These are phyloP conservation scores for Amblyjoppa fuscipennis DNA, from an alignment of 2,888 invertebrate genomes.

Conservation along the genomic window DNA sequence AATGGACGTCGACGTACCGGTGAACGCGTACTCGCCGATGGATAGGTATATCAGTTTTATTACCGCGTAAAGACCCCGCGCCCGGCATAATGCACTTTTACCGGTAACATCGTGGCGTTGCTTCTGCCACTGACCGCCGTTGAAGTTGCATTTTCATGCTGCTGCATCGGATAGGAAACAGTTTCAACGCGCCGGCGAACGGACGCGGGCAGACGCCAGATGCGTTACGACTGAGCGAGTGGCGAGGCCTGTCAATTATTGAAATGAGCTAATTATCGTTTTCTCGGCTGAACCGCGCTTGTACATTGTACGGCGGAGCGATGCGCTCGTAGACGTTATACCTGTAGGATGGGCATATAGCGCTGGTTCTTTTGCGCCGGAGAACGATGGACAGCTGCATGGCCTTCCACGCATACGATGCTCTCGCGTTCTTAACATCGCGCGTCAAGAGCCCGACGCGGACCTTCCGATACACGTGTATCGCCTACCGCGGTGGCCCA, in stretches of 20 bases:
- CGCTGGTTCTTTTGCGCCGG: slow-evolving; percentile 41
- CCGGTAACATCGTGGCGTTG: slow-evolving; percentile 56
- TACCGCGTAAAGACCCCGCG: slow-evolving; percentile 79
- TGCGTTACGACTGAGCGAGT: slow-evolving; percentile 78
- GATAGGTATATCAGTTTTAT: slow-evolving; percentile 79
- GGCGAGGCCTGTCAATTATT: slow-evolving; percentile 83
- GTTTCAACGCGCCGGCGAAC: slow-evolving; percentile 52
- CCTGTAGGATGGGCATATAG: not conserved
- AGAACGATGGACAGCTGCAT: slow-evolving; percentile 78
- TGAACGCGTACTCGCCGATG: slow-evolving; percentile 69
- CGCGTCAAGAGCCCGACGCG: slow-evolving; percentile 29
- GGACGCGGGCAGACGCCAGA: slow-evolving; percentile 76
- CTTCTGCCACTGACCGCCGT: slow-evolving; percentile 16
- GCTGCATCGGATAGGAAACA: slow-evolving; percentile 57
- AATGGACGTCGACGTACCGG: slow-evolving; percentile 72
- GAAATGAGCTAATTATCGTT: slow-evolving; percentile 85
- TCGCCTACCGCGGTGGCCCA: slow-evolving; percentile 45
- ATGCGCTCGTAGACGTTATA: not conserved
- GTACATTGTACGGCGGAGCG: slow-evolving; percentile 4
- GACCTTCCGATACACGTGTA: slow-evolving; percentile 42
- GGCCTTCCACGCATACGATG: slow-evolving; percentile 61
- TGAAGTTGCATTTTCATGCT: slow-evolving; percentile 26
- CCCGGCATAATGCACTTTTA: slow-evolving; percentile 71
- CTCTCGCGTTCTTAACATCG: slow-evolving; percentile 36
- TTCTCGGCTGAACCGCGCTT: slow-evolving; percentile 73